Evolutionary conservation across 2,888 invertebrate species (phyloP), one percentile per base, ranked within the genome.

Genomic region (Dryadula phaetusa): DNA sequence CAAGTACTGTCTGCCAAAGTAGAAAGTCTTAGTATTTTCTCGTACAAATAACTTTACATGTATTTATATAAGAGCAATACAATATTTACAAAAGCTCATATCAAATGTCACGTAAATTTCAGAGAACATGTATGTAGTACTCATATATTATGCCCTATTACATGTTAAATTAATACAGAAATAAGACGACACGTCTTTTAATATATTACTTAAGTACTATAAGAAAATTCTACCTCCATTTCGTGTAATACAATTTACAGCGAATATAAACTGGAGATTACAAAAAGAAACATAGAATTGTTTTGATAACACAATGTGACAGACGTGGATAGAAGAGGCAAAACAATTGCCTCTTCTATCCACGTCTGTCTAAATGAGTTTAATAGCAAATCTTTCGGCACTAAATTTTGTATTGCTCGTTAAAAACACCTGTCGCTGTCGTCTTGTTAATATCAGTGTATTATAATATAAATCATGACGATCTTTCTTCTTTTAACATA

Each of bases 351-450:
- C 46, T 78, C 78, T 79, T 79, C 82, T 88, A 86, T 88, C 87
- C 82, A 79, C 80, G 87, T 86, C 85, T 82, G 80, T 85, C 79
- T 82, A 81, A 90, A 87, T 81, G 81, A 85, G 92, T 91, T 91
- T 92, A 91, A 92, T 87, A 86, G 87, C 83, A 79, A 86, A 88
- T 90, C 86, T 83, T 82, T 79, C 76, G 82, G 82, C 79, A 81
- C 81, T 91, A 92, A 92, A 92, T 90, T 90, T 88, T 84, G 76
- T 80, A 77, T 80, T 76, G 82, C 80, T 84, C 88, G 86, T 92
- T 89, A 92, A 92, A 90, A 88, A 87, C 92, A 92, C 90, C 92
- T 92, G 92, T 87, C 88, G 83, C 79, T 82, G 77, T 80, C 82
- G 83, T 81, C 81, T 86, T 82, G 82, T 73, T 77, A 82, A 82